Conservation (phyloP, 1,140 invertebrate species). For the Lordiphosa stackelbergi region DNA sequence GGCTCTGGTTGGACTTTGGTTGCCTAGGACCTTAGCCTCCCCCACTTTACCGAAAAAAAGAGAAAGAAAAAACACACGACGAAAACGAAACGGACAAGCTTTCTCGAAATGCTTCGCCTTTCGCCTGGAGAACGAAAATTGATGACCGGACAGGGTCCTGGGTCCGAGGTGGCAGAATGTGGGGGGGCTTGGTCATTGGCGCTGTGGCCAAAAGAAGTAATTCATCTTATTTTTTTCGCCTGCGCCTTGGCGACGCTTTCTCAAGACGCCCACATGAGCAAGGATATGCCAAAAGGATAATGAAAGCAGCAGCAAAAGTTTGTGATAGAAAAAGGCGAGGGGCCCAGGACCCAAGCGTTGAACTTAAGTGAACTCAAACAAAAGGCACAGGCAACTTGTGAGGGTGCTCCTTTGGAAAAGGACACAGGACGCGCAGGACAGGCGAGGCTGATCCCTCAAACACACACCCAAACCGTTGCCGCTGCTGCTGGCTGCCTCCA, state of each 20-base stretch:
- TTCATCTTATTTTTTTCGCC: constrained; percentile 71
- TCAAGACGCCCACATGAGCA: constrained; percentile 72
- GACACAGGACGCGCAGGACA: constrained; percentile 45
- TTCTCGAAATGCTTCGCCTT: constrained; percentile 47
- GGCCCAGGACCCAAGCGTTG: constrained; percentile 55
- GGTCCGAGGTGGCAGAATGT: constrained; percentile 25
- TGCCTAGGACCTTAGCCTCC: constrained; percentile 48
- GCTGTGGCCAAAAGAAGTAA: constrained; percentile 75
- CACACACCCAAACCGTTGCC: constrained; percentile 28
- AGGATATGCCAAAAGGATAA: constrained; percentile 73
- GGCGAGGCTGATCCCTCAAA: constrained; percentile 38
- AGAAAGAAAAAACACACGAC: constrained; percentile 2
- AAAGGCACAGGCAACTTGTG: constrained; percentile 56
- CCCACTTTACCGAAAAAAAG: neutral
- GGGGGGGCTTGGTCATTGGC: constrained; percentile 66
- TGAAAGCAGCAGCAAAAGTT: constrained; percentile 68
- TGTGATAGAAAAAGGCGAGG: constrained; percentile 31
- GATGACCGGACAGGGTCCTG: constrained; percentile 61
- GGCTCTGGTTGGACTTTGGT: constrained; percentile 40
- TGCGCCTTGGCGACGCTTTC: constrained; percentile 48
- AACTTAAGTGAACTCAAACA: constrained; percentile 76
- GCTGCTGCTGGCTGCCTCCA: constrained; percentile 63
- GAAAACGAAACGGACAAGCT: constrained; percentile 65
- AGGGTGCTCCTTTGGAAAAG: constrained; percentile 46
- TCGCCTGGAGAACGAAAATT: constrained; percentile 64